A percentile compares a stretch with the other conserved stretches of the same genome.
These are phyloP conservation scores for Amiota communis DNA, from an alignment of 2,888 invertebrate species.

Conservation along the genomic window DNA sequence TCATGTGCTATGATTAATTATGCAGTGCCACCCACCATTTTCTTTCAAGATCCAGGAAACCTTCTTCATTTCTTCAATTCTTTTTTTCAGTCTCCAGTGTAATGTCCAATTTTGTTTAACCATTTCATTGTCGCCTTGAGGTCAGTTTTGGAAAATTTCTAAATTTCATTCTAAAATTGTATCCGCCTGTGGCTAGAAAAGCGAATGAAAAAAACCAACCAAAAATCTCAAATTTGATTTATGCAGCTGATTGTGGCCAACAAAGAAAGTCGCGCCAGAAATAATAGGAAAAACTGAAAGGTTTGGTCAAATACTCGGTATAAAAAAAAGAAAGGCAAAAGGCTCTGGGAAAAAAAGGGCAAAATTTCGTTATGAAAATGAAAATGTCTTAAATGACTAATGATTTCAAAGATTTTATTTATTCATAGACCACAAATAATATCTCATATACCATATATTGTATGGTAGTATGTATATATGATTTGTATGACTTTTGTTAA, in stretches of 20 bases:
- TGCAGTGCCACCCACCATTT: too few species aligned
- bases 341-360: not conserved
- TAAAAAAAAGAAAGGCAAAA: not conserved
- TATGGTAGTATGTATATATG: not conserved
- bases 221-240: conserved; percentile 47
- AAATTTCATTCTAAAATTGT: conserved; percentile 26
- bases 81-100: too few species aligned
- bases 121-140: conserved; percentile 4
- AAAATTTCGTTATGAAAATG: conserved; percentile 34
- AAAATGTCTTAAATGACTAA: conserved; percentile 60
- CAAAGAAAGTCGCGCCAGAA: not conserved
- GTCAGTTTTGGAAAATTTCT: conserved; percentile 8
- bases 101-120: not conserved
- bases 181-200: conserved; percentile 8
- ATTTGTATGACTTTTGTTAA: conserved; percentile 16
- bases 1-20: too few species aligned
- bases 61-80: not conserved
- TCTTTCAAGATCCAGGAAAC: not conserved
- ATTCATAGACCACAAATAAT: not conserved
- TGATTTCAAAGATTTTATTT: conserved; percentile 43
- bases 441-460: conserved; percentile 2
- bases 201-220: not conserved
- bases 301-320: not conserved
- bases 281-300: not conserved
- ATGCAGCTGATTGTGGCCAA: conserved; percentile 62